These are phyloP conservation scores for Oligia fasciuncula DNA, from an alignment of 2,888 invertebrate species.

Conservation along the genomic window DNA sequence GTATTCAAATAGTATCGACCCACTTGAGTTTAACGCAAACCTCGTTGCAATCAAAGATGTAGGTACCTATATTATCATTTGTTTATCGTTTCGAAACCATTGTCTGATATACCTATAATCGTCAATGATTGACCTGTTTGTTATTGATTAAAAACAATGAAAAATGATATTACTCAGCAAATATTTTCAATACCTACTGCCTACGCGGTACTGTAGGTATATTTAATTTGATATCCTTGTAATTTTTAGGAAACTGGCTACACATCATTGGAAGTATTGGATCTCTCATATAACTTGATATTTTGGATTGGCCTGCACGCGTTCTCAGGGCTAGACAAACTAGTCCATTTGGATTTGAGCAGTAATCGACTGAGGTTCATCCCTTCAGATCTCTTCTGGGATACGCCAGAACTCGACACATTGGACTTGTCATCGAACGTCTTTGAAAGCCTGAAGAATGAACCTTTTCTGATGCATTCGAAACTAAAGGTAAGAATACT, in stretches of 20 bases:
- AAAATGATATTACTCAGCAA: constrained; percentile 13
- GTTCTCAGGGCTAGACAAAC: constrained; percentile 87
- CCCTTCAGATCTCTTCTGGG: constrained; percentile 89
- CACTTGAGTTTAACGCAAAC: background rate
- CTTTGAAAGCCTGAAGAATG: constrained; percentile 88
- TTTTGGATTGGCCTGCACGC: constrained; percentile 91
- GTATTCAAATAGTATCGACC: background rate
- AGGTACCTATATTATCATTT: constrained; percentile 3
- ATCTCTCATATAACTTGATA: constrained; percentile 91
- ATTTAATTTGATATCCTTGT: background rate
- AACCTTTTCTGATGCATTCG: constrained; percentile 89
- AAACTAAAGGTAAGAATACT: constrained; percentile 81
- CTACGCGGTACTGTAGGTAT: background rate
- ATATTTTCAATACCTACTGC: constrained; percentile 8
- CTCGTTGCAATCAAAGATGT: background rate
- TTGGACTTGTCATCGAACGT: constrained; percentile 91
- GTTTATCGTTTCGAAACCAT: constrained; percentile 14
- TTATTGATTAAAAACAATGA: constrained; percentile 13
- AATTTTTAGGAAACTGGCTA: constrained; percentile 87
- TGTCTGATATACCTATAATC: constrained; percentile 15
- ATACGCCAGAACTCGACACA: constrained; percentile 86
- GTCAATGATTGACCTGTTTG: constrained; percentile 2
- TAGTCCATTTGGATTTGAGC: constrained; percentile 90
- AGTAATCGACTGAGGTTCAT: constrained; percentile 91
- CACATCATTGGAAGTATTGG: constrained; percentile 85